Base-by-base conservation (phyloP, 2,888 invertebrate genomes). In the Drosophila neonasuta region DNA sequence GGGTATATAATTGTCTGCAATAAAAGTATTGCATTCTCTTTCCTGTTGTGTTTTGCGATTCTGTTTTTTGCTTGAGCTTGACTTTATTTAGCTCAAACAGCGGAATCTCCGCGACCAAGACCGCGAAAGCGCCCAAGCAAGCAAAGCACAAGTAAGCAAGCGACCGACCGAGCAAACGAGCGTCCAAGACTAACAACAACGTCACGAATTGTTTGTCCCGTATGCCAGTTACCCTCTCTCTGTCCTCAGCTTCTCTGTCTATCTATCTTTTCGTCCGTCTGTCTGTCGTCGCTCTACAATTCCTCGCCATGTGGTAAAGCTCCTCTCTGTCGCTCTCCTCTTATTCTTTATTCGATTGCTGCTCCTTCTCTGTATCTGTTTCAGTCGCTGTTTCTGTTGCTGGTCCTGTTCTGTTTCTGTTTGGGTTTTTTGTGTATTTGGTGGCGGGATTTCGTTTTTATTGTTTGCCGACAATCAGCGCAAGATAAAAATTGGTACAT, bases 401-500 rank as follows among this genome's bases (percentile, higher is more conserved):
- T 49, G 57, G 54, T 58, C 42, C 74, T 60, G 51, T 57, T 52
- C 48, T 52, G 57, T 55, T 52, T 34, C 39, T 67, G 58, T 54
- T 42, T 42, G 11, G 20, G 6, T 69, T 64, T 68, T 71, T 63
- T 73, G 74, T 72, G 68, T 71, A 69, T 74, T 77, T 77, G 71
- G 57, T 71, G 77, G 64, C 69, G 68, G 72, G 63, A 74, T 85
- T 82, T 77, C 68, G 85, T 86, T 88, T 86, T 87, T 88, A 89
- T 87, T 87, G 83, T 87, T 89, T 79, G 87, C 89, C 85, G 89
- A 87, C 88, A 88, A 88, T 88, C 88, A 89, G 79, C 77, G 79
- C 79, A 85, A 88, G 88, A 87, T 88, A 87, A 88, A 88, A 88
- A 87, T 88, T 86, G 85, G 77, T 88, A 88, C 88, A 88, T 89